A percentile compares a stretch with the other conserved stretches of the same genome.
Evolutionary conservation across 2,888 invertebrate species (phyloP).

Genomic region (Laspeyria flexula): DNA sequence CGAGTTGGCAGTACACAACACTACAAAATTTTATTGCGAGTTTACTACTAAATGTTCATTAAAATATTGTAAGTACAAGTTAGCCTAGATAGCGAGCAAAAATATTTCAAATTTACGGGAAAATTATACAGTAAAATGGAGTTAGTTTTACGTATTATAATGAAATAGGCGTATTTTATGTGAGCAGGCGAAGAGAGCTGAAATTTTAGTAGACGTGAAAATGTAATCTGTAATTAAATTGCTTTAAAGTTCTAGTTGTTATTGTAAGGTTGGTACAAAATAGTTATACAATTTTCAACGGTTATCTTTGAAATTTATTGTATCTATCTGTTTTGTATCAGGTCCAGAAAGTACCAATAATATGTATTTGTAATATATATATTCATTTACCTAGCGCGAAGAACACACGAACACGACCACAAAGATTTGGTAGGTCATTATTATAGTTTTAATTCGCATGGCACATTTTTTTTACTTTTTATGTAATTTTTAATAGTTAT

Average conservation of each 20-base stretch:
- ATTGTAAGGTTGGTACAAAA: background rate
- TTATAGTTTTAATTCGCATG: no score
- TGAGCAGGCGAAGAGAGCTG: background rate
- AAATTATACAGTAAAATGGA: background rate
- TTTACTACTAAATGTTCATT: conserved; percentile 16
- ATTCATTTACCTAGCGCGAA: no score
- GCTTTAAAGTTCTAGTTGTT: background rate
- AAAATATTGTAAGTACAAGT: conserved; percentile 13
- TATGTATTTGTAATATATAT: no score
- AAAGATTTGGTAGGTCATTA: no score
- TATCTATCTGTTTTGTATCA: no score
- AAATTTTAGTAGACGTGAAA: background rate
- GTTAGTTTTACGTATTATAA: background rate
- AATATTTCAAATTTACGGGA: background rate
- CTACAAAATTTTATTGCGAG: conserved; percentile 5
- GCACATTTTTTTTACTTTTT: no score
- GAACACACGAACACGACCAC: no score
- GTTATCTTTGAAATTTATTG: no score
- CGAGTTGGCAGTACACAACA: conserved; percentile 4
- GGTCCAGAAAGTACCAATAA: no score
- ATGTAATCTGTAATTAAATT: background rate
- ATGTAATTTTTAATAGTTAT: no score
- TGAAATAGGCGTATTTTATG: background rate
- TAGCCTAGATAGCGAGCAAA: background rate
- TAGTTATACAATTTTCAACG: no score